A percentile compares a stretch with the other conserved stretches of the same genome.
These are phyloP conservation scores for Leptoteleia sp. DNA, from an alignment of 1,140 invertebrate species.

Conservation along the genomic window DNA sequence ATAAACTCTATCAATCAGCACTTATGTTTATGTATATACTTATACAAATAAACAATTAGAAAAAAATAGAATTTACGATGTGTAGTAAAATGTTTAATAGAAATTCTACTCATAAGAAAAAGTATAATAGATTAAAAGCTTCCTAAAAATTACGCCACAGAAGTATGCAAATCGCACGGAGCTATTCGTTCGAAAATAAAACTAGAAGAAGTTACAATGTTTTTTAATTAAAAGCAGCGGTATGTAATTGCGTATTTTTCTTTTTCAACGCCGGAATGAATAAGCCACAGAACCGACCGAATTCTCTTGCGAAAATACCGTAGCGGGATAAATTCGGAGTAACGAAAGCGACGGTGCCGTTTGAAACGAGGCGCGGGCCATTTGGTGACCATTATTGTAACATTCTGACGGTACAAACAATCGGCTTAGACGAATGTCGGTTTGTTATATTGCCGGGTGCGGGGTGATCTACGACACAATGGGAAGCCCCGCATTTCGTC, in stretches of 20 bases:
- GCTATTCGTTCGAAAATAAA: too few relatives aligned
- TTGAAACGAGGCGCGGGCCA: slow-evolving; percentile 9
- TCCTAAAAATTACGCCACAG: too few relatives aligned
- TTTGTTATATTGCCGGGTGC: neutral
- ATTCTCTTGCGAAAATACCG: slow-evolving; percentile 15
- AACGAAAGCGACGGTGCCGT: neutral
- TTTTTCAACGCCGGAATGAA: slow-evolving; percentile 18
- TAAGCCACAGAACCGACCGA: slow-evolving; percentile 1
- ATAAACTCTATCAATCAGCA: too few relatives aligned
- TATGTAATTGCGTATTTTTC: slow-evolving; percentile 14
- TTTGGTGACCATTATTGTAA: slow-evolving; percentile 44
- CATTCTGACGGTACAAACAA: slow-evolving; percentile 24
- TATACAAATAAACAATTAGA: too few relatives aligned
- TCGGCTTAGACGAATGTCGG: slow-evolving; percentile 21
- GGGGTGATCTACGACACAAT: slow-evolving; percentile 7
- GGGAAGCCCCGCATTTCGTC: neutral
- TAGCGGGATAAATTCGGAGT: slow-evolving; percentile 20
- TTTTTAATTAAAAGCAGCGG: slow-evolving; percentile 32
- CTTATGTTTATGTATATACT: too few relatives aligned
- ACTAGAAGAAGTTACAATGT: neutral
- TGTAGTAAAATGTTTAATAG: too few relatives aligned
- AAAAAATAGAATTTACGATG: too few relatives aligned
- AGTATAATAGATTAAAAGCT: too few relatives aligned
- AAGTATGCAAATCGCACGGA: too few relatives aligned
- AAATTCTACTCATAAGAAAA: too few relatives aligned